A percentile compares a stretch with the other conserved stretches of the same genome.
Evolutionary conservation across 1,140 invertebrate species (phyloP).

Genomic region (Phthorimaea operculella): DNA sequence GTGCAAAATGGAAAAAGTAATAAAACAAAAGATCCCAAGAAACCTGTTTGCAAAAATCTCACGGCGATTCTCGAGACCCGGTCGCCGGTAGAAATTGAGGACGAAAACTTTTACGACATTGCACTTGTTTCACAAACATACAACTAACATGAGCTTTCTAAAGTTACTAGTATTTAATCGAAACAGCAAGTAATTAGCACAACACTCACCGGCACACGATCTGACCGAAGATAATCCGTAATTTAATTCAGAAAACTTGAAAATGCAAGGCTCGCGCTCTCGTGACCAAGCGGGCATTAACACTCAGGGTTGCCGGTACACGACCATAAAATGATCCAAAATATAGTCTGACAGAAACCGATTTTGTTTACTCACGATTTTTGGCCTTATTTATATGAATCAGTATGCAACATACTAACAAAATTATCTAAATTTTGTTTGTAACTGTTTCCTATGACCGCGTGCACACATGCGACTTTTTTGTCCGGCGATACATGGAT

Average conservation of each 20-base stretch:
- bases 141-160: background rate
- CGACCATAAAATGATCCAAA: too few species aligned
- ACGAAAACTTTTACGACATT: slow-evolving; percentile 9
- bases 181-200: slow-evolving; percentile 4
- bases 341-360: too few species aligned
- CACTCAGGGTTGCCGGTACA: too few species aligned
- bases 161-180: background rate
- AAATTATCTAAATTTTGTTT: too few species aligned
- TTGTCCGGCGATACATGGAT: too few species aligned
- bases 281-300: slow-evolving; percentile 53
- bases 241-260: slow-evolving; percentile 37
- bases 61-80: slow-evolving; percentile 43
- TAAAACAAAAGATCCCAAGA: slow-evolving; percentile 37
- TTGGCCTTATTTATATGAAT: too few species aligned
- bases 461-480: too few species aligned
- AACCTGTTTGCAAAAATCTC: slow-evolving; percentile 60
- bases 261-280: slow-evolving; percentile 38
- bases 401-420: too few species aligned
- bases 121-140: background rate
- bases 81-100: slow-evolving; percentile 6
- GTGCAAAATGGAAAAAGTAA: background rate
- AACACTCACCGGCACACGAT: slow-evolving; percentile 36
- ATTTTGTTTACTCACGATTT: too few species aligned
- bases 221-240: slow-evolving; percentile 33
- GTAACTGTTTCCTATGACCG: too few species aligned